A percentile compares a stretch with the other conserved stretches of the same genome.
Conservation (phyloP, 2,113 vertebrate genomes). For the Phaethornis superciliosus region DNA sequence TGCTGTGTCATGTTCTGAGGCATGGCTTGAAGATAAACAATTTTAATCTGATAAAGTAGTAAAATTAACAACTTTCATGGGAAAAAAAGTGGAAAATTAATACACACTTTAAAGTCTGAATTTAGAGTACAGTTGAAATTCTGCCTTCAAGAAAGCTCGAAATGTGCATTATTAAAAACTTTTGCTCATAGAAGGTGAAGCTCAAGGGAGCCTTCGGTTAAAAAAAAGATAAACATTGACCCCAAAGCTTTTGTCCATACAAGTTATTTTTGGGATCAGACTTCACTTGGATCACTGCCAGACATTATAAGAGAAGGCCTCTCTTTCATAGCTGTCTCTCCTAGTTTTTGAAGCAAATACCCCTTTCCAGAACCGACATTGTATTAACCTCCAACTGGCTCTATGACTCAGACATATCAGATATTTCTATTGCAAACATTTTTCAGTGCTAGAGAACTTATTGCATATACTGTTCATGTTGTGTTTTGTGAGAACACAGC, state of each 20-base stretch:
- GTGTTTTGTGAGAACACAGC: background rate
- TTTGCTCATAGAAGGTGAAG: background rate
- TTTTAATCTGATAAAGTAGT: background rate
- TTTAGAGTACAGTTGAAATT: background rate
- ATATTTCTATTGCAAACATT: background rate
- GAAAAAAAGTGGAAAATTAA: background rate
- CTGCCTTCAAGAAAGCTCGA: background rate
- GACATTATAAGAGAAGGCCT: background rate
- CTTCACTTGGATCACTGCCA: background rate
- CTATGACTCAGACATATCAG: background rate
- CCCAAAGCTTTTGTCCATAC: background rate
- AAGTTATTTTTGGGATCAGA: background rate
- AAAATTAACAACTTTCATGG: background rate
- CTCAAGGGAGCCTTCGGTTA: background rate
- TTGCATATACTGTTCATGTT: background rate
- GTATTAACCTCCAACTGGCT: background rate
- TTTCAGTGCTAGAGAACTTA: background rate
- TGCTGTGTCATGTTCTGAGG: background rate
- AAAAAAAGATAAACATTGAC: background rate
- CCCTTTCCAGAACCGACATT: background rate
- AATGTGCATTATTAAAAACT: background rate
- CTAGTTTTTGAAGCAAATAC: background rate
- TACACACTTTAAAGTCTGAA: background rate
- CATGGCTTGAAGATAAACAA: background rate
- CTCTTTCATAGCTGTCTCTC: background rate